Conservation (phyloP, 2,888 invertebrate genomes). For the Sclerodermus sp. region DNA sequence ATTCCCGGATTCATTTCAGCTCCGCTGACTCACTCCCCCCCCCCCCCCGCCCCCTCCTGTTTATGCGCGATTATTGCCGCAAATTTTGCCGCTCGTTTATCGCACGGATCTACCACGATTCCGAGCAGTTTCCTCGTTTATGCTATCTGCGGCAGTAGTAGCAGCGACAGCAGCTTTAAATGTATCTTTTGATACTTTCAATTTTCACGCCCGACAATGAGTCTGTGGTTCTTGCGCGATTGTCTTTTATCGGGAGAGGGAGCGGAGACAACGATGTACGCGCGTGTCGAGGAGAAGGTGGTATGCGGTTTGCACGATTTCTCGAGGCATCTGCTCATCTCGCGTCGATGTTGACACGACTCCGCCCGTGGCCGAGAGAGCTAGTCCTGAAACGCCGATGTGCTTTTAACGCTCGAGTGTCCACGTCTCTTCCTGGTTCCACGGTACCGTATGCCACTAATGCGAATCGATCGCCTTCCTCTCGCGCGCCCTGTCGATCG, state of each 20-base stretch:
- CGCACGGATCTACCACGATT: no score
- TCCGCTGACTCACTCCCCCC: conserved; percentile 8
- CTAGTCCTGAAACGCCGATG: conserved; percentile 25
- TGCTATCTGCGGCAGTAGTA: no score
- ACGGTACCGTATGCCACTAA: conserved; percentile 17
- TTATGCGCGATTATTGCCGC: background rate
- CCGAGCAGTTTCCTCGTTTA: no score
- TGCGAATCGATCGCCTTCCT: conserved; percentile 16
- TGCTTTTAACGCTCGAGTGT: conserved; percentile 36
- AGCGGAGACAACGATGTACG: conserved; percentile 7
- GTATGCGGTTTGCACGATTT: conserved; percentile 24
- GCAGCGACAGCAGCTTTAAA: no score
- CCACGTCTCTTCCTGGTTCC: conserved; percentile 26
- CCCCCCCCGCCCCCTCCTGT: conserved; percentile 5
- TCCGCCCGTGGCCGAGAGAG: conserved; percentile 22
- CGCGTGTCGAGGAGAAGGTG: conserved; percentile 4
- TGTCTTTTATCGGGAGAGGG: no score
- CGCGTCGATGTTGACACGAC: conserved; percentile 22
- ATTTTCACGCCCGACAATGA: no score
- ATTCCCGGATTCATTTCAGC: no score
- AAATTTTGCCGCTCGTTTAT: no score
- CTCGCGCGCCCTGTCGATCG: background rate
- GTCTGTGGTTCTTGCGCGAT: no score
- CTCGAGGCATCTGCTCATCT: conserved; percentile 34
- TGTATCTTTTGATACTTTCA: no score